phyloP scores from a whole-genome alignment of 2,113 vertebrate genomes.

The Crotalus horridus region DNA sequence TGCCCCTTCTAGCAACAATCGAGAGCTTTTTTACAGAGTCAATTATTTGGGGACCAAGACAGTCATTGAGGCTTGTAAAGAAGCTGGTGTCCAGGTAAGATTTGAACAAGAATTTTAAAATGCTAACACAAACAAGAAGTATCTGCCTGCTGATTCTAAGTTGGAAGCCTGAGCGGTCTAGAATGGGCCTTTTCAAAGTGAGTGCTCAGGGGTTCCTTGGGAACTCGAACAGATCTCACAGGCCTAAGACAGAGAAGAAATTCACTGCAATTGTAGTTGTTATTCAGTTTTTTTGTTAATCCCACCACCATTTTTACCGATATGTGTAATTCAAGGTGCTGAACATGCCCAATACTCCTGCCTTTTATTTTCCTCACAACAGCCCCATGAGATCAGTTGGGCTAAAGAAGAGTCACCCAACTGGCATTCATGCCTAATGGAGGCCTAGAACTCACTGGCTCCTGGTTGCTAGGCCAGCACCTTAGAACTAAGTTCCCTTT shows the following conservation, averaged over 20 bases:
- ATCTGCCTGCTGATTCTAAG: not conserved
- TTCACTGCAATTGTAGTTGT: not conserved
- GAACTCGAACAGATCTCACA: not conserved
- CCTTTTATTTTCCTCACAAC: not conserved
- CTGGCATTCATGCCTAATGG: too few relatives aligned
- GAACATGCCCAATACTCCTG: too few relatives aligned
- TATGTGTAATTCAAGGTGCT: too few relatives aligned
- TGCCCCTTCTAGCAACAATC: conserved; percentile 82
- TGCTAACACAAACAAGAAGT: not conserved
- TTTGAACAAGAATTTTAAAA: accelerated
- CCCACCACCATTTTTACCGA: too few relatives aligned
- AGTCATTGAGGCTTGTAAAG: conserved; percentile 83
- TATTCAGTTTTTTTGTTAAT: too few relatives aligned
- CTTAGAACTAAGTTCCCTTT: not conserved
- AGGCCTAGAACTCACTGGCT: not conserved
- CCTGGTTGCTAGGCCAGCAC: not conserved
- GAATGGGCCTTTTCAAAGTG: not conserved
- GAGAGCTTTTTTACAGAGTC: conserved; percentile 85
- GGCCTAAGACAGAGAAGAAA: not conserved
- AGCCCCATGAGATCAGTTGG: not conserved
- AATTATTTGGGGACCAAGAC: conserved; percentile 86
- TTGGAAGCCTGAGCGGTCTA: not conserved
- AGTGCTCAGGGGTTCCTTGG: not conserved
- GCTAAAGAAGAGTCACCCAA: not conserved
- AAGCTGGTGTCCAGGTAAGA: conserved; percentile 89